Evolutionary conservation across 2,888 invertebrate genomes (phyloP).

Genomic region (Yponomeuta evonymella): DNA sequence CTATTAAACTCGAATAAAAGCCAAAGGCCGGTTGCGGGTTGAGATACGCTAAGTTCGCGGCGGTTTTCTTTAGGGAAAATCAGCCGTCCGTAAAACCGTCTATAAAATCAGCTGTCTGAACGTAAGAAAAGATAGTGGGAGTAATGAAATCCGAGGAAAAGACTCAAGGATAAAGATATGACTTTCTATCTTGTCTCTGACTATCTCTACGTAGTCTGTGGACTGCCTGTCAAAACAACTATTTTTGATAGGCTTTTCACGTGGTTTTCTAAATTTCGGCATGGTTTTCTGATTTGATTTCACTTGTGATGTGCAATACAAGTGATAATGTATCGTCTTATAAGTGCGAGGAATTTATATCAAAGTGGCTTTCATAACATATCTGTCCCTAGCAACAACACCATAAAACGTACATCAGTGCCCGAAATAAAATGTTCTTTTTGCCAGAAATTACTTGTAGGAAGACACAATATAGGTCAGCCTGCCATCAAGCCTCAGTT

Average conservation of each 20-base stretch:
- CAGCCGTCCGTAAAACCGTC: no score
- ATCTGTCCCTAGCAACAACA: slow-evolving; percentile 39
- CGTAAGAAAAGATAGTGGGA: no score
- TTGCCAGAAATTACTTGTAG: slow-evolving; percentile 57
- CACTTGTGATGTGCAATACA: slow-evolving; percentile 33
- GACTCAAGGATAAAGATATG: no score
- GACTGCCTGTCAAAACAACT: slow-evolving; percentile 22
- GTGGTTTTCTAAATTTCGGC: slow-evolving; percentile 50
- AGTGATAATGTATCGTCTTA: slow-evolving; percentile 62
- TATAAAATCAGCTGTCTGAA: no score
- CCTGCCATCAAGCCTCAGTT: slow-evolving; percentile 9
- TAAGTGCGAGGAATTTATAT: slow-evolving; percentile 58
- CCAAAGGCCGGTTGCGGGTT: no score
- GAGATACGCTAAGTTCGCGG: no score
- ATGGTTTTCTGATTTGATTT: slow-evolving; percentile 36
- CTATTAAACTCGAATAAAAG: no score
- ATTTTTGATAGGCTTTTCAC: slow-evolving; percentile 41
- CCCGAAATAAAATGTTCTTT: slow-evolving; percentile 63
- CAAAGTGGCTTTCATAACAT: slow-evolving; percentile 53
- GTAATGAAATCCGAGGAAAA: no score
- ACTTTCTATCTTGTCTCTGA: no score
- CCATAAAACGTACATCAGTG: slow-evolving; percentile 33
- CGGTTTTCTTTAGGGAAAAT: no score
- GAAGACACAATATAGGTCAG: slow-evolving; percentile 51
- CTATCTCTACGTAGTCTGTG: no score